Evolutionary conservation across 2,888 invertebrate genomes (phyloP).

Genomic region (Orthosia gothica): DNA sequence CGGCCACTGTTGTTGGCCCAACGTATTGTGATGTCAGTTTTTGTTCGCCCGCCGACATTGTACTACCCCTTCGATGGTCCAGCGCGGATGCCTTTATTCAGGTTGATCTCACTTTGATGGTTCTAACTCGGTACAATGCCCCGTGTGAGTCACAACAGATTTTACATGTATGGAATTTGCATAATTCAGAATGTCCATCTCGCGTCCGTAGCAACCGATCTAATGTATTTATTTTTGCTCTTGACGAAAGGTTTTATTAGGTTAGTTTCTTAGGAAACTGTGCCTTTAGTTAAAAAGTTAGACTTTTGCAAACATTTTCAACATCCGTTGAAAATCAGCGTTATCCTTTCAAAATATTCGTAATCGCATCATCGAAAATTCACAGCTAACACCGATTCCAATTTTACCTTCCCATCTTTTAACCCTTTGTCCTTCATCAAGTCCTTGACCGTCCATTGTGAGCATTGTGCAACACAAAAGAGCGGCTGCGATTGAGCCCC

Average conservation of each 20-base stretch:
- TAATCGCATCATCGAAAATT: slow-evolving; percentile 24
- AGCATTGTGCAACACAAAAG: slow-evolving; percentile 84
- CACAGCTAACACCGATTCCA: slow-evolving; percentile 62
- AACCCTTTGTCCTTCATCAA: slow-evolving; percentile 87
- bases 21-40: slow-evolving; percentile 91
- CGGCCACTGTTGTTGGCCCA: slow-evolving; percentile 91
- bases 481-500: slow-evolving; percentile 87
- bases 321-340: too few species aligned
- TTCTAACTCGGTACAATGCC: slow-evolving; percentile 86
- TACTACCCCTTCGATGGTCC: slow-evolving; percentile 89
- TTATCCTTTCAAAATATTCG: not conserved
- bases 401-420: slow-evolving; percentile 73
- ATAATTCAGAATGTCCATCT: slow-evolving; percentile 67
- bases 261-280: too few species aligned
- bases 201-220: slow-evolving; percentile 50
- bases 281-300: too few species aligned
- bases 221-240: slow-evolving; percentile 37
- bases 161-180: slow-evolving; percentile 74
- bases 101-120: slow-evolving; percentile 89
- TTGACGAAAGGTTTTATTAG: not conserved
- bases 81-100: slow-evolving; percentile 88
- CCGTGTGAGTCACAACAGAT: slow-evolving; percentile 79
- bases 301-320: too few species aligned
- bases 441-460: slow-evolving; percentile 90
- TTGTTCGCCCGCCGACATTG: slow-evolving; percentile 91